Base-by-base conservation (phyloP, 2,888 invertebrate species). In the Sclerodermus sp. region DNA sequence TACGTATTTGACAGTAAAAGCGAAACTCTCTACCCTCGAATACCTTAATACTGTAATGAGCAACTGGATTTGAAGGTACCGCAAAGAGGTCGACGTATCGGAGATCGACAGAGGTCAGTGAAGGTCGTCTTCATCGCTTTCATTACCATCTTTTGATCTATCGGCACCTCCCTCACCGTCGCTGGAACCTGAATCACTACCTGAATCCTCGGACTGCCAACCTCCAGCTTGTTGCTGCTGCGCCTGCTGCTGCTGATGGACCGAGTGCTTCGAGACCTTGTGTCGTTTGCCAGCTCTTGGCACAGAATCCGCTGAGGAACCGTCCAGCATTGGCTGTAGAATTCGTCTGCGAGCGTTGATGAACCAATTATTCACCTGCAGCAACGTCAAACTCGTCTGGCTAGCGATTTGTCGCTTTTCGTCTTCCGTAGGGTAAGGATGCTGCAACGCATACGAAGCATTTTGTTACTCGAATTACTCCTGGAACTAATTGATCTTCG, bases 401-500 rank as follows among this genome's bases (percentile, higher is more conserved):
- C 88, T 87, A 1, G 94, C 93, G 53, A 96, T 89, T 56, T 91
- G 87, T 30, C 93, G 85, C 77, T 96, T 96, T 77, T 96, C 94
- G 71, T 95, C 95, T 78, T 95, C 95, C 43, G 94, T 94, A 0
- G 96, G 96, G 76, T 96, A 96, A 0, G 95, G 95, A 80, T 95
- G 95, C 93, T 95, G 81, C 1, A 77, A 74, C 13, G 10, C 39
- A 44, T 5, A n/a, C n/a, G n/a, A n/a, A n/a, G n/a, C n/a, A n/a
- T n/a, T n/a, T n/a, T n/a, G n/a, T n/a, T n/a, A n/a, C n/a, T n/a
- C n/a, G n/a, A n/a, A n/a, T n/a, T n/a, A n/a, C n/a, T n/a, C n/a
- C n/a, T n/a, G n/a, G n/a, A n/a, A n/a, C n/a, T n/a, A n/a, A n/a
- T n/a, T n/a, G n/a, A n/a, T n/a, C n/a, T n/a, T n/a, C n/a, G n/a